phyloP scores from a whole-genome alignment of 2,888 invertebrate genomes.

The Orchesella flavescens region DNA sequence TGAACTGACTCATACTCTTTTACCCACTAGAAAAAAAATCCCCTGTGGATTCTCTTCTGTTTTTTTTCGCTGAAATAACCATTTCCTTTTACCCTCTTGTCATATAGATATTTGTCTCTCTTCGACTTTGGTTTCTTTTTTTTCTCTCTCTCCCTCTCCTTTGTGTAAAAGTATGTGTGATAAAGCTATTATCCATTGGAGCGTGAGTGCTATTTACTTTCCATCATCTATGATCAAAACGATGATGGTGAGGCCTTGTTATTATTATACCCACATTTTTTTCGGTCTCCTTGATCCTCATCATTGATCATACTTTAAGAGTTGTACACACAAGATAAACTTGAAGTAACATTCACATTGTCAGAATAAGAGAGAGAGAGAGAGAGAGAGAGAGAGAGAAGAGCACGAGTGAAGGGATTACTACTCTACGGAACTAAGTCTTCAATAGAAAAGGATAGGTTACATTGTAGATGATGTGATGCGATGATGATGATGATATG shows the following conservation, averaged over 20 bases:
- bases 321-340: not conserved
- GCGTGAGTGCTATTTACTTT: conserved; percentile 62
- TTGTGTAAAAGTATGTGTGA: conserved; percentile 54
- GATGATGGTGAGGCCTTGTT: conserved; percentile 40
- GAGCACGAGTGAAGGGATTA: too few species aligned
- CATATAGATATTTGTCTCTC: conserved; percentile 21
- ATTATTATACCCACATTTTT: conserved; percentile 36
- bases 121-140: conserved; percentile 10
- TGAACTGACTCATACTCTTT: conserved; percentile 35
- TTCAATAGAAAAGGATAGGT: too few species aligned
- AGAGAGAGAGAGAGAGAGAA: conserved; percentile 7
- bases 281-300: conserved; percentile 57
- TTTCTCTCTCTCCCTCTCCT: conserved; percentile 19
- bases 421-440: too few species aligned
- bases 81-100: conserved; percentile 30
- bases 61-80: conserved; percentile 51
- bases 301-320: conserved; percentile 49
- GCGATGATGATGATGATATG: conserved; percentile 8
- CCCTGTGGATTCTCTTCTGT: conserved; percentile 34
- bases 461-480: not conserved
- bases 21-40: conserved; percentile 21
- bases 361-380: not conserved
- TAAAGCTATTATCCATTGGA: conserved; percentile 62
- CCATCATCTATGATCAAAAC: conserved; percentile 28
- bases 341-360: too few species aligned